A percentile compares a stretch with the other conserved stretches of the same genome.
Evolutionary conservation across 2,113 vertebrate genomes (phyloP).

Genomic region (Hydrochoerus hydrochaeris): DNA sequence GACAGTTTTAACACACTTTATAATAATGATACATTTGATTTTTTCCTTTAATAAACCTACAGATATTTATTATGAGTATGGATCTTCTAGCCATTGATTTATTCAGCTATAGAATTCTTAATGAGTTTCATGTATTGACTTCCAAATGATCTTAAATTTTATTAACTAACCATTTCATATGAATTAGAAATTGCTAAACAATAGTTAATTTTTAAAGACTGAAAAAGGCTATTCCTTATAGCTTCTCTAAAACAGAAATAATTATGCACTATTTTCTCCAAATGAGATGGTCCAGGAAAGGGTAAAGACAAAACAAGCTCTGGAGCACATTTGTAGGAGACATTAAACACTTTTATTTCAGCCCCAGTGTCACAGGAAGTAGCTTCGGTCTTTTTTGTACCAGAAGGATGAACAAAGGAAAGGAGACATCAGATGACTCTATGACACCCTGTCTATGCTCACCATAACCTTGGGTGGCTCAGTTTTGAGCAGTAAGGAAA

Average conservation of each 20-base stretch:
- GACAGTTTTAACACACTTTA: background rate
- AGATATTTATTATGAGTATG: background rate
- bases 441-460: background rate
- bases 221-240: background rate
- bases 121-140: background rate
- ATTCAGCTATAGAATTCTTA: background rate
- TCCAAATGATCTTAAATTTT: background rate
- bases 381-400: background rate
- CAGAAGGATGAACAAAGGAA: background rate
- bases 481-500: background rate
- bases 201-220: background rate
- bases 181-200: background rate
- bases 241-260: background rate
- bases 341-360: background rate
- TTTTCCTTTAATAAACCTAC: background rate
- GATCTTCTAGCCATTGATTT: background rate
- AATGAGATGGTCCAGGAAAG: background rate
- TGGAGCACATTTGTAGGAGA: background rate
- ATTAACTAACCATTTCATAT: background rate
- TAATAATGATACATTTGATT: background rate
- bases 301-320: background rate
- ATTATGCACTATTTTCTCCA: background rate
- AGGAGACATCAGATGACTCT: background rate
- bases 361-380: background rate
- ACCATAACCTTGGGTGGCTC: rapidly evolving